These are phyloP conservation scores for Eclectus roratus DNA, from an alignment of 2,113 vertebrate species.

Conservation along the genomic window DNA sequence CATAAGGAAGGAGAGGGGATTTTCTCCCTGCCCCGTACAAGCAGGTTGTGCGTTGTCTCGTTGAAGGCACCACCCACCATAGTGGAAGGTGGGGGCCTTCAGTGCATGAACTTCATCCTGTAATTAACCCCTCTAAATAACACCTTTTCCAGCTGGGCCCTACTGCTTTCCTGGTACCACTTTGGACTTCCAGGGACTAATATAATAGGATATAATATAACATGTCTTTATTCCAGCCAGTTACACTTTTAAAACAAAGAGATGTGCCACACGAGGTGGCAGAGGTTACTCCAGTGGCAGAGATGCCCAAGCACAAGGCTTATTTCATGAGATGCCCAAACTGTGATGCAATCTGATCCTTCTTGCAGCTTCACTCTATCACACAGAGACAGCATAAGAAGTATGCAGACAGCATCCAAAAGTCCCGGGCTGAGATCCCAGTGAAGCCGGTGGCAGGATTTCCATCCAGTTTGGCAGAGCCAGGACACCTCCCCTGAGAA, in stretches of 20 bases:
- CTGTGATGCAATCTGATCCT: not conserved
- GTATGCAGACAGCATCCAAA: constrained; percentile 7
- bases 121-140: not conserved
- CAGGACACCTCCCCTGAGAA: not conserved
- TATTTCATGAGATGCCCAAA: not conserved
- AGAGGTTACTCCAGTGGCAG: not conserved
- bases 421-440: constrained; percentile 50
- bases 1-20: not conserved
- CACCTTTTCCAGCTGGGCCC: not conserved
- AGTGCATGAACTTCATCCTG: not conserved
- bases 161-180: not conserved
- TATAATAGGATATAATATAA: not conserved
- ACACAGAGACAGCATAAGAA: not conserved
- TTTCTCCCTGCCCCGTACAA: not conserved
- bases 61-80: not conserved
- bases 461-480: not conserved
- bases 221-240: not conserved
- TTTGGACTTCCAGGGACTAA: constrained; percentile 11
- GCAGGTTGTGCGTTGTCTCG: not conserved
- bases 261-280: not conserved
- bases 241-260: not conserved
- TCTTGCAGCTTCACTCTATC: constrained; percentile 11
- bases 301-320: not conserved
- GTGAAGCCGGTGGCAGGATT: constrained; percentile 19
- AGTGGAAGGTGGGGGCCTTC: not conserved